These are phyloP conservation scores for Enteromius mattozi DNA, from an alignment of 2,797 vertebrate genomes.

Conservation along the genomic window DNA sequence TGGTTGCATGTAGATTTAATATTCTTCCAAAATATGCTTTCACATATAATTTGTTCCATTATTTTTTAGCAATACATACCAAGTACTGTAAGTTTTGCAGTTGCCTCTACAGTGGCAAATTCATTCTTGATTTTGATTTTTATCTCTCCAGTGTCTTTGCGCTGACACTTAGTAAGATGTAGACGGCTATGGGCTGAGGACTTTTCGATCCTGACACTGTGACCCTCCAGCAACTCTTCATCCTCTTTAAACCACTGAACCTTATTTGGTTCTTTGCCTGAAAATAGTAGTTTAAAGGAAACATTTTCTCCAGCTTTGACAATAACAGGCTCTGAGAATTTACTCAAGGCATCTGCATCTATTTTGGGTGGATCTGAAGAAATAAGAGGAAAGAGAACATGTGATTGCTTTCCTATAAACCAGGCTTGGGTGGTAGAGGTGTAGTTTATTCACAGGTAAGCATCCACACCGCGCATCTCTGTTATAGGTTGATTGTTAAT, in stretches of 20 bases:
- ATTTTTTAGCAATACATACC: conserved; percentile 76
- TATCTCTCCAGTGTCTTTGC: conserved; percentile 84
- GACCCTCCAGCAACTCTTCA: conserved; percentile 73
- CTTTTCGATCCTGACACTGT: conserved; percentile 76
- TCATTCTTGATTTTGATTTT: conserved; percentile 86
- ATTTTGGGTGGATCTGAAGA: conserved; percentile 84
- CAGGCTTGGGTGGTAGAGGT: not conserved
- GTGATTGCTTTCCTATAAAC: not conserved
- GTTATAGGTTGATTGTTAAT: not conserved
- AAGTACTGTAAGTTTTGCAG: conserved; percentile 81
- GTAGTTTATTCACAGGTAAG: not conserved
- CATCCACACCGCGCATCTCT: not conserved
- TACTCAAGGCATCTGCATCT: conserved; percentile 74
- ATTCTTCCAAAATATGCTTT: conserved; percentile 13
- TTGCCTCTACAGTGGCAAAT: conserved; percentile 78
- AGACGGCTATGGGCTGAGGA: conserved; percentile 76
- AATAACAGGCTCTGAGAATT: conserved; percentile 80
- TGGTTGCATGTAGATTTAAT: not conserved
- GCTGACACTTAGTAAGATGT: conserved; percentile 78
- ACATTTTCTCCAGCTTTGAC: conserved; percentile 84
- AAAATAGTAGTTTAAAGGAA: conserved; percentile 83
- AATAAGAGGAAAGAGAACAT: not conserved
- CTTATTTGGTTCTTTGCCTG: conserved; percentile 78
- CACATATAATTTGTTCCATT: not conserved
- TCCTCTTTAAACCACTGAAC: conserved; percentile 85